Base-by-base conservation (phyloP, 2,797 vertebrate genomes). In the Pipistrellus kuhlii region DNA sequence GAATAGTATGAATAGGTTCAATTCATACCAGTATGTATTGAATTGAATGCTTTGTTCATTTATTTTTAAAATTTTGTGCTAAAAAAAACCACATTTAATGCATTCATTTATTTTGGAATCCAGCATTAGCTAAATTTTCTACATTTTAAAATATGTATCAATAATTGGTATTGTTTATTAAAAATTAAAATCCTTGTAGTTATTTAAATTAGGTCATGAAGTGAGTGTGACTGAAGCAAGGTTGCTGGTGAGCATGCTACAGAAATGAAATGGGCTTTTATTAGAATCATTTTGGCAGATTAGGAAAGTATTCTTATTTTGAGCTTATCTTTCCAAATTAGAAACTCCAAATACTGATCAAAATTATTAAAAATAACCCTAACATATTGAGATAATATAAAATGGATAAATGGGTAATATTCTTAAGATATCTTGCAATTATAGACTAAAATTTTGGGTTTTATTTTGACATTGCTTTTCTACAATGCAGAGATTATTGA, bases 401-500 rank as follows among this genome's bases (percentile, higher is more conserved):
- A 88, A 78, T 55, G 2, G 35, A 55, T 69, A 81, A 73, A 23
- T 72, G 4, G 12, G 15, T 69, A 59, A 11, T 71, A 87, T 38
- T 85, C 44, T 64, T 81, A 78, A 91, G 30, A 32, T 81, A 64
- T 72, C 35, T 81, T 48, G 72, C 13, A 78, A 35, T 85, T 73
- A 41, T 12, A 76, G 25, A 32, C 68, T 78, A 44, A 17, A n/a
- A 64, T 88, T 85, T 76, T 66, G 41, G 44, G 12, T 88, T 82
- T 92, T 90, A 80, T 78, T 85, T 94, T n/a, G 12, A 71, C 21
- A n/a, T 20, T 85, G 9, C 8, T 91, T 91, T 73, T 82, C 41
- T 57, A 53, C 23, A 85, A 55, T 62, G 3, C 17, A 44, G 35
- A 10, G 3, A n/a, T 86, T 86, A 48, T 8, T 75, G 55, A 32